Evolutionary conservation across 2,888 invertebrate species (phyloP).

Genomic region (Chesias legatella): DNA sequence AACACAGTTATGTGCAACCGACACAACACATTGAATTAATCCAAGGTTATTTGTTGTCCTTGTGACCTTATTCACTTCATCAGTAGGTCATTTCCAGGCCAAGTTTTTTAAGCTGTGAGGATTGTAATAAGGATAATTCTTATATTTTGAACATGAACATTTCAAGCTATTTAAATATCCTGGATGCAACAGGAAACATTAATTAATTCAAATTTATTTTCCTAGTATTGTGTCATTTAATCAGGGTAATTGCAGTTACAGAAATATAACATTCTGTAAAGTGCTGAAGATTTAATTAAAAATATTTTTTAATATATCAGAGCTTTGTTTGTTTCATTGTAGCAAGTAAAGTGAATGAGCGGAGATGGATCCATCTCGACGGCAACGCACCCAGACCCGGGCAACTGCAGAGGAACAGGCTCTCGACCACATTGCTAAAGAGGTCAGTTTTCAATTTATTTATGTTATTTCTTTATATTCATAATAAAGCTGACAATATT

Average conservation of each 20-base stretch:
- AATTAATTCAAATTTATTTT: too few relatives aligned
- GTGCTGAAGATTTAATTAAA: too few relatives aligned
- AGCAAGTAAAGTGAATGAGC: slow-evolving; percentile 45
- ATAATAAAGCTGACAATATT: too few relatives aligned
- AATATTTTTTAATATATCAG: too few relatives aligned
- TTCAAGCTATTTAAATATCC: too few relatives aligned
- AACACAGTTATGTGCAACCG: slow-evolving; percentile 27
- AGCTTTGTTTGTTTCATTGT: slow-evolving; percentile 24
- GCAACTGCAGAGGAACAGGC: slow-evolving; percentile 98
- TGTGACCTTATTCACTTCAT: slow-evolving; percentile 22
- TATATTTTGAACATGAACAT: too few relatives aligned
- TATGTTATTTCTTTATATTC: neutral
- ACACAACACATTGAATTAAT: slow-evolving; percentile 28
- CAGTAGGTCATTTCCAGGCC: neutral
- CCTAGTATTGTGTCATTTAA: too few relatives aligned
- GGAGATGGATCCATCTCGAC: slow-evolving; percentile 80
- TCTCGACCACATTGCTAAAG: slow-evolving; percentile 97
- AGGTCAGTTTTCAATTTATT: slow-evolving; percentile 81
- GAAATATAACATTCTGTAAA: too few relatives aligned
- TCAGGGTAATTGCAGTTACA: too few relatives aligned
- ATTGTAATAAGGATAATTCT: too few relatives aligned
- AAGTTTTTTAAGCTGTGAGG: too few relatives aligned
- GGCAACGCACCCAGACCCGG: slow-evolving; percentile 89
- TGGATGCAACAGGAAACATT: too few relatives aligned
- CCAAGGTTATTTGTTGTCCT: slow-evolving; percentile 31